phyloP scores from a whole-genome alignment of 2,888 invertebrate species.

The Clanis bilineata region DNA sequence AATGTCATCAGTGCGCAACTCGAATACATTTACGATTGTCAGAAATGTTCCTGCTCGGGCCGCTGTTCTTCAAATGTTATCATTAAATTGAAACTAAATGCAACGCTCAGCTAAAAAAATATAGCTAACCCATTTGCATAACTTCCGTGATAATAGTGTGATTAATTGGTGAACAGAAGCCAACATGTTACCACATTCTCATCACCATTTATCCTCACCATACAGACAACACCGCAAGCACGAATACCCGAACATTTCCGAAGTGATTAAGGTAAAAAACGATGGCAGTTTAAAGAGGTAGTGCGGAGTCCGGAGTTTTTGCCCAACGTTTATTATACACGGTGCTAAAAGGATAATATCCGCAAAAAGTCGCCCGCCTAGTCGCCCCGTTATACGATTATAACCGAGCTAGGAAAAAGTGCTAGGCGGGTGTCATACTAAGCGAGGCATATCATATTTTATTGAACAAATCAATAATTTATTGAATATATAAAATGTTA shows the following conservation, averaged over 20 bases:
- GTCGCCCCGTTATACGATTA: slow-evolving; percentile 56
- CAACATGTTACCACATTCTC: neutral
- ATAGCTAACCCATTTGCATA: no score
- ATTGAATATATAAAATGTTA: no score
- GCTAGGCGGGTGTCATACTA: slow-evolving; percentile 42
- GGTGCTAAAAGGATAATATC: slow-evolving; percentile 73
- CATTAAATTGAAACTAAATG: no score
- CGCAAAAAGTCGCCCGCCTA: slow-evolving; percentile 63
- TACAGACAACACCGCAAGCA: neutral
- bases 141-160: no score
- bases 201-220: neutral
- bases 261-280: slow-evolving; percentile 15
- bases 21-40: no score
- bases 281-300: slow-evolving; percentile 47
- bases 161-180: neutral
- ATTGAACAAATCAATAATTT: no score
- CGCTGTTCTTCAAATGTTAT: no score
- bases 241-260: slow-evolving; percentile 12
- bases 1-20: no score
- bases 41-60: no score
- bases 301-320: slow-evolving; percentile 43
- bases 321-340: slow-evolving; percentile 65
- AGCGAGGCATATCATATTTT: slow-evolving; percentile 24
- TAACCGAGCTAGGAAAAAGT: slow-evolving; percentile 65
- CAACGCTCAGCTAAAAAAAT: no score